A percentile compares a stretch with the other conserved stretches of the same genome.
phyloP scores from a whole-genome alignment of 2,113 vertebrate species.

The Cyanoramphus novaezelandiae region DNA sequence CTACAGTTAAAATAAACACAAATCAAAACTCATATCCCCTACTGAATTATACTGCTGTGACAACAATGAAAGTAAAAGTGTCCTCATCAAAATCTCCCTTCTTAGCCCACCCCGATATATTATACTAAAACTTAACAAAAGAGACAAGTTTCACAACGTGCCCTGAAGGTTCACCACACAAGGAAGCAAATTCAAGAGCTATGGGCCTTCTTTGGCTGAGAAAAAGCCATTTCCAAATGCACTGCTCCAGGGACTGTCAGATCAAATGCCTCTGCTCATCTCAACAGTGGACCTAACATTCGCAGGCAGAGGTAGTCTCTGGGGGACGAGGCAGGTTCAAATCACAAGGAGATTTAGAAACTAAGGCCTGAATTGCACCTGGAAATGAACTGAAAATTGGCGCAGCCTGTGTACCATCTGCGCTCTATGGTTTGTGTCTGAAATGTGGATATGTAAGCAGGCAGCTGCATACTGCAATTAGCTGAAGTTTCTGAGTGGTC shows the following conservation, averaged over 20 bases:
- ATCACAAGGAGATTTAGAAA: conserved; percentile 54
- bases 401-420: conserved; percentile 65
- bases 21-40: background rate
- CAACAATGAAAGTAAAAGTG: conserved; percentile 53
- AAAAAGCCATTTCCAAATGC: background rate
- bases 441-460: conserved; percentile 68
- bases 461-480: conserved; percentile 68
- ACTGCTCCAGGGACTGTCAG: background rate
- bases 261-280: background rate
- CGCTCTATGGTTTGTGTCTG: conserved; percentile 61
- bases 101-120: background rate
- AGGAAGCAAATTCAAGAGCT: conserved; percentile 26
- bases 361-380: conserved; percentile 63
- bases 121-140: conserved; percentile 20
- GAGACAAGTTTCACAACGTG: background rate
- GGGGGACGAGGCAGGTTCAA: conserved; percentile 8
- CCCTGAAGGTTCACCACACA: conserved; percentile 7
- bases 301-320: background rate
- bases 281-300: background rate
- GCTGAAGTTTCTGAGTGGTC: conserved; percentile 70
- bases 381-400: conserved; percentile 66
- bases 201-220: background rate
- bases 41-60: conserved; percentile 16
- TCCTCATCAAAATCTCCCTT: background rate
- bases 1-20: conserved; percentile 39